Evolutionary conservation across 2,797 vertebrate species (phyloP).

Genomic region (Pseudotriccus pelzelni): DNA sequence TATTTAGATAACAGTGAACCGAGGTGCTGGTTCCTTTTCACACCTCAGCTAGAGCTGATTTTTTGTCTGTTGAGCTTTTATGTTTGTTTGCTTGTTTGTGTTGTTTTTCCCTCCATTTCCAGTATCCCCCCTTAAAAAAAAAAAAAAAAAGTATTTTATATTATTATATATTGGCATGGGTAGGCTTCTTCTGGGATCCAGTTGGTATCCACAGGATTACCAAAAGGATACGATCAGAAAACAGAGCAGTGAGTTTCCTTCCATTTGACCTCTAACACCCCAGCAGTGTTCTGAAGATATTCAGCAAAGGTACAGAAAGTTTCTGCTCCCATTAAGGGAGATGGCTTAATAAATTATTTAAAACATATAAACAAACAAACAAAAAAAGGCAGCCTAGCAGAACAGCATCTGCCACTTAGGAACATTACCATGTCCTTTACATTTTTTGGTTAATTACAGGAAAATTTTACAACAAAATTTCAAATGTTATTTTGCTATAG

Average conservation of each 20-base stretch:
- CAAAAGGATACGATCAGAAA: background rate
- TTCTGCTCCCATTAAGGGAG: background rate
- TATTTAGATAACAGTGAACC: background rate
- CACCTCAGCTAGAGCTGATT: background rate
- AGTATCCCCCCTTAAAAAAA: background rate
- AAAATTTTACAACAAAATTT: background rate
- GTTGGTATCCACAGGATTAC: background rate
- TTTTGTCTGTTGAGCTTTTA: background rate
- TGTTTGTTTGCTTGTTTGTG: background rate
- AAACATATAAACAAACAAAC: background rate
- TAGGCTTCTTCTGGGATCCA: background rate
- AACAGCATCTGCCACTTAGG: background rate
- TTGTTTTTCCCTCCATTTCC: background rate
- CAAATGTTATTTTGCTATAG: background rate
- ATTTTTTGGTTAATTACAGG: background rate
- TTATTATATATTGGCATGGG: background rate
- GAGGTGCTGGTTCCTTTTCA: background rate
- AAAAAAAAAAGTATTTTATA: background rate
- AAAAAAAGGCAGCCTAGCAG: background rate
- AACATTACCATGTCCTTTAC: background rate
- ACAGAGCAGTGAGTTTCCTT: background rate
- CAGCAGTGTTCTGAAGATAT: background rate
- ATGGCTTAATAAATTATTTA: slow-evolving; percentile 7
- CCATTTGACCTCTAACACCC: background rate
- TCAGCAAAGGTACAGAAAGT: background rate